phyloP scores from a whole-genome alignment of 1,140 invertebrate species.

The Macrobrachium rosenbergii region DNA sequence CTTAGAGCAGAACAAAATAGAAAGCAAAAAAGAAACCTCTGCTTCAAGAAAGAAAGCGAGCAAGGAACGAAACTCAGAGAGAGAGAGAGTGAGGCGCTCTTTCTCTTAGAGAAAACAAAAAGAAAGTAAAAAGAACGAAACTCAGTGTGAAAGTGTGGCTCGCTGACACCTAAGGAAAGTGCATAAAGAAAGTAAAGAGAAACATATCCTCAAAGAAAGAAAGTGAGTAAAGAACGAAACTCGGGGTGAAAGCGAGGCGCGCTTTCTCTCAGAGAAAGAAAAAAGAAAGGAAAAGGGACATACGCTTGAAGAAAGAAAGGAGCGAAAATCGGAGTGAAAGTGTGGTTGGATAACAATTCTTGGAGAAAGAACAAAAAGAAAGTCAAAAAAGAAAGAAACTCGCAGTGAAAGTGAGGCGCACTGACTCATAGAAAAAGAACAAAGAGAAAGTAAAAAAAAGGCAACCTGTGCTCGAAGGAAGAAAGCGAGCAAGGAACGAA shows the following conservation, averaged over 20 bases:
- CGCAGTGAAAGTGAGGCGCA: not conserved
- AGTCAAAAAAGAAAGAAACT: not conserved
- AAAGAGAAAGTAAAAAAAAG: constrained; percentile 6
- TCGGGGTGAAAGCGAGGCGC: not conserved
- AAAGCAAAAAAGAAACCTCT: not conserved
- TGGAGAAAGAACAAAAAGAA: not conserved
- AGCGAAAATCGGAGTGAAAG: too few relatives aligned
- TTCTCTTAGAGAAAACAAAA: too few relatives aligned
- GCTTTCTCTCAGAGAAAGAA: not conserved
- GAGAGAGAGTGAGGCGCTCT: too few relatives aligned
- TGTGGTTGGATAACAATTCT: too few relatives aligned
- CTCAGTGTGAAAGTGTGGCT: not conserved
- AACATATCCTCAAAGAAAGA: not conserved
- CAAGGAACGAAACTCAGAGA: not conserved
- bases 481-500: constrained; percentile 14
- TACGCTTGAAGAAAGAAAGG: not conserved
- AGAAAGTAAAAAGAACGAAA: too few relatives aligned
- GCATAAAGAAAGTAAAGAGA: too few relatives aligned
- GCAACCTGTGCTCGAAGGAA: not conserved
- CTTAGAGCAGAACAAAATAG: not conserved
- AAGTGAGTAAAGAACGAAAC: too few relatives aligned
- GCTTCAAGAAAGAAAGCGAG: not conserved
- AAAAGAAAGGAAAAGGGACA: not conserved
- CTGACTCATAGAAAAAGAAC: not conserved
- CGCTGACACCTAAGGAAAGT: not conserved